These are phyloP conservation scores for Columbina picui DNA, from an alignment of 2,113 vertebrate genomes.

Conservation along the genomic window DNA sequence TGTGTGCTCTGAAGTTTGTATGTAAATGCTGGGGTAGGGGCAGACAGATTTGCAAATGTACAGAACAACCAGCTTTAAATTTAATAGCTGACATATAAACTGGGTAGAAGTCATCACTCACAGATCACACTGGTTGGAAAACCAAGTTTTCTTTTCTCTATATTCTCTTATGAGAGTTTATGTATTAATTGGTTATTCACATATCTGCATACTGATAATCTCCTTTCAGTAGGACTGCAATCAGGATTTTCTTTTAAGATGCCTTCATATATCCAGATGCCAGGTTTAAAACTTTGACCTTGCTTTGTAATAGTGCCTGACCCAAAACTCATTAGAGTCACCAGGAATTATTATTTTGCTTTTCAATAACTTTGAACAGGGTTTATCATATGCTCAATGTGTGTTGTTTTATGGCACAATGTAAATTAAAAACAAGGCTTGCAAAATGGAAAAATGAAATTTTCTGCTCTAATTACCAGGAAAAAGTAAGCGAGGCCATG, in stretches of 20 bases:
- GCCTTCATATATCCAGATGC: background rate
- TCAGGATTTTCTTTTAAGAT: background rate
- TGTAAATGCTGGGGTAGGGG: background rate
- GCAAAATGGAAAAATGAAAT: background rate
- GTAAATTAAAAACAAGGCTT: background rate
- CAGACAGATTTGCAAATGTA: background rate
- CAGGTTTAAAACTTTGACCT: background rate
- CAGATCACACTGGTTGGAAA: background rate
- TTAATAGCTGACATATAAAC: background rate
- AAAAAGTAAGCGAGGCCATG: constrained; percentile 81
- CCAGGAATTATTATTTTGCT: background rate
- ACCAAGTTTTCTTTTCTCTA: background rate
- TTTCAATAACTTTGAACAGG: background rate
- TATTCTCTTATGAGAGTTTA: background rate
- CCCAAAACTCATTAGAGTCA: background rate
- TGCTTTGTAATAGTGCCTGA: background rate
- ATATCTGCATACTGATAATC: background rate
- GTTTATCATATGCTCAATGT: background rate
- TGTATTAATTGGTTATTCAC: background rate
- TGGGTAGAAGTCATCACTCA: background rate
- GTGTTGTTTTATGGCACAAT: background rate
- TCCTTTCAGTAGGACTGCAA: background rate
- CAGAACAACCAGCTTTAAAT: background rate
- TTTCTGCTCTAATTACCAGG: constrained; percentile 71
- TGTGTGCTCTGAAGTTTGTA: background rate